A percentile compares a stretch with the other conserved stretches of the same genome.
These are phyloP conservation scores for Condylura cristata DNA, from an alignment of 2,113 vertebrate species.

Conservation along the genomic window DNA sequence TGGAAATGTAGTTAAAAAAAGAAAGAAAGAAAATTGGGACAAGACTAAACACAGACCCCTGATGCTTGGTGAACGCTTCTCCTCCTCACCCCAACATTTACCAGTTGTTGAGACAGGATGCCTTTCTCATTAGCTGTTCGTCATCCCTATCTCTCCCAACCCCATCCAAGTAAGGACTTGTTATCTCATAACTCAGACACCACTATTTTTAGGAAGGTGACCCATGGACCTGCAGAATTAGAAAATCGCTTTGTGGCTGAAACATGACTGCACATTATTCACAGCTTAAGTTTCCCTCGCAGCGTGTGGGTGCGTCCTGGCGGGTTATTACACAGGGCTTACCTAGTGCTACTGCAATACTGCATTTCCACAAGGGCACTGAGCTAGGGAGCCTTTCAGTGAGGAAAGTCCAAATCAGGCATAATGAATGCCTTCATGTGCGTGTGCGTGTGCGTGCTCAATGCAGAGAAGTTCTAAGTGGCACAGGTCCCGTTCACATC, in stretches of 20 bases:
- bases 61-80: background rate
- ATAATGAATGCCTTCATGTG: background rate
- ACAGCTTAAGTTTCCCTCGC: background rate
- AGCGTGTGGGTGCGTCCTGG: background rate
- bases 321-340: background rate
- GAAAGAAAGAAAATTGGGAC: conserved; percentile 48
- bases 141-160: background rate
- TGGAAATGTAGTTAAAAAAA: conserved; percentile 44
- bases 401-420: background rate
- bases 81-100: background rate
- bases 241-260: background rate
- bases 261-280: background rate
- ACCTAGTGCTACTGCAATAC: background rate
- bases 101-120: conserved; percentile 16
- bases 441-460: background rate
- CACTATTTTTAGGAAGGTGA: conserved; percentile 39
- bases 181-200: background rate
- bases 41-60: conserved; percentile 30
- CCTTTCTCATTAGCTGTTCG: background rate
- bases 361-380: background rate
- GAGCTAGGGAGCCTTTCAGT: background rate
- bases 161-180: background rate
- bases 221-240: background rate
- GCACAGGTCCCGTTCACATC: background rate
- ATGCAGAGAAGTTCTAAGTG: background rate